Conservation (phyloP, 2,888 invertebrate genomes). For the Ashinkailepas kermadecensis region DNA sequence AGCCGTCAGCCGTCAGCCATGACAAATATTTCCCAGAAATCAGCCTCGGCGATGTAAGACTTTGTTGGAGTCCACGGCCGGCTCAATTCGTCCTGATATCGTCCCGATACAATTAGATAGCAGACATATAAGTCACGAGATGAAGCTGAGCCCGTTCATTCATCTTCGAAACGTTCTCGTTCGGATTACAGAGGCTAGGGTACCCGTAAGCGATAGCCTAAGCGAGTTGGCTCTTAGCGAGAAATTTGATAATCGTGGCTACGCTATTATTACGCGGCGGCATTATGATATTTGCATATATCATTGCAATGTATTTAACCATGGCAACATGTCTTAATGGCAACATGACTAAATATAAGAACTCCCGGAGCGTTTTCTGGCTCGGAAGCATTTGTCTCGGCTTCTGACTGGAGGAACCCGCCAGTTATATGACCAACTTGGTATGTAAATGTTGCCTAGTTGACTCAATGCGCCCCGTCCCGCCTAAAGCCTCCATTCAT, state of each 20-base stretch:
- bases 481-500: background rate
- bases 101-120: background rate
- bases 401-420: background rate
- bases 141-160: background rate
- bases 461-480: conserved; percentile 4
- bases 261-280: too few species aligned
- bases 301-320: too few species aligned
- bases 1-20: background rate
- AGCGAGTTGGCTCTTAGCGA: background rate
- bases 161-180: background rate
- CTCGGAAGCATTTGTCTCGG: background rate
- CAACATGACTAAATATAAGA: too few species aligned
- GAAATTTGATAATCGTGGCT: background rate
- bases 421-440: background rate
- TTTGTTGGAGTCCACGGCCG: too few species aligned
- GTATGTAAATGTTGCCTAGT: background rate
- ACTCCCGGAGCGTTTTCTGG: background rate
- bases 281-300: too few species aligned
- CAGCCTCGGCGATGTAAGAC: background rate
- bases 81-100: background rate
- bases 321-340: too few species aligned
- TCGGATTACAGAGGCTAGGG: background rate
- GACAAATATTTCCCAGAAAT: background rate
- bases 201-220: background rate
- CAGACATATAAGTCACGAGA: background rate